These are phyloP conservation scores for Tokudaia muenninki DNA, from an alignment of 2,797 vertebrate genomes.

Conservation along the genomic window DNA sequence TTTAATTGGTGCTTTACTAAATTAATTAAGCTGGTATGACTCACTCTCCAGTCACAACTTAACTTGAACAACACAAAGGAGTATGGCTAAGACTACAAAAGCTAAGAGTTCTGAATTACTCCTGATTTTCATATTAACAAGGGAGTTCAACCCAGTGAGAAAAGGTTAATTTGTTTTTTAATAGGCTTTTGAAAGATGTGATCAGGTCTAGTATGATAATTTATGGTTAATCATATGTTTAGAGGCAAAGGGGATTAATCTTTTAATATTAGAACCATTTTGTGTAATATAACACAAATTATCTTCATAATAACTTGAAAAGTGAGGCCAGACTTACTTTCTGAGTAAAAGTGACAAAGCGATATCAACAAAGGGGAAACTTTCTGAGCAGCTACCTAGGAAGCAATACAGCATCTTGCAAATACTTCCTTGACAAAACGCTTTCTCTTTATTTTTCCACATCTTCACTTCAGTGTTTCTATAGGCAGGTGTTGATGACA, in stretches of 20 bases:
- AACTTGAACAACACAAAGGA: conserved; percentile 81
- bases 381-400: background rate
- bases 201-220: conserved; percentile 84
- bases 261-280: conserved; percentile 78
- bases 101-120: conserved; percentile 82
- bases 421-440: accelerated
- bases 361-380: conserved; percentile 20
- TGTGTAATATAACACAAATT: conserved; percentile 76
- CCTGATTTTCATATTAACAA: conserved; percentile 87
- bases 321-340: conserved; percentile 72
- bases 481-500: accelerated
- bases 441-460: accelerated
- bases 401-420: background rate
- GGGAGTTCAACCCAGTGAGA: conserved; percentile 83
- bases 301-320: conserved; percentile 75
- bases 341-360: conserved; percentile 69
- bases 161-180: conserved; percentile 89
- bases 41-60: conserved; percentile 80
- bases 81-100: conserved; percentile 79
- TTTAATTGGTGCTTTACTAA: conserved; percentile 85
- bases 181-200: conserved; percentile 83
- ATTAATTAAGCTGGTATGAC: conserved; percentile 84
- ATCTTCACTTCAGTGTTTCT: background rate
- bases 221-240: conserved; percentile 86
- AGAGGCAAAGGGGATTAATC: conserved; percentile 86